These are phyloP conservation scores for Andrena minutula DNA, from an alignment of 2,888 invertebrate species.

Conservation along the genomic window DNA sequence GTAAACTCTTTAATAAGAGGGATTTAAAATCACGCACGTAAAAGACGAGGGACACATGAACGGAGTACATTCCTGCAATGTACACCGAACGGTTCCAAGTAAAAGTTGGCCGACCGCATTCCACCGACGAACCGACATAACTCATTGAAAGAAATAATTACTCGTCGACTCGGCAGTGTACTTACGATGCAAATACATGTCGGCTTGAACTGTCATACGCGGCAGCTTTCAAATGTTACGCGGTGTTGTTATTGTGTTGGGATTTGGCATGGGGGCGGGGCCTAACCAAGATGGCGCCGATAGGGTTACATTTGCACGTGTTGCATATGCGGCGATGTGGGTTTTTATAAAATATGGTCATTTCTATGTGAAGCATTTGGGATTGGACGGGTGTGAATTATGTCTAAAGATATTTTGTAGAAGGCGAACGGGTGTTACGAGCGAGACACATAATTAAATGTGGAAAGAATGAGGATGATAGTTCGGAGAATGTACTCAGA, in stretches of 20 bases:
- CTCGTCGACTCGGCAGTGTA: neutral
- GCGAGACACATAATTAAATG: no score
- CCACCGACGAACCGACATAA: conserved; percentile 7
- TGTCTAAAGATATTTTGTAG: no score
- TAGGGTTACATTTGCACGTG: no score
- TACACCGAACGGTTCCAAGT: neutral
- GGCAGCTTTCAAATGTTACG: conserved; percentile 98
- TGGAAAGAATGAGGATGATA: no score
- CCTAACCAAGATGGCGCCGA: no score
- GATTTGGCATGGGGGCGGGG: no score
- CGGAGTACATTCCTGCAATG: conserved; percentile 11
- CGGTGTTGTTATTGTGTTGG: conserved; percentile 94
- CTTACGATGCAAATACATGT: conserved; percentile 91
- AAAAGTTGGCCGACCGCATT: conserved; percentile 46
- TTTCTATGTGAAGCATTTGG: no score
- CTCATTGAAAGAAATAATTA: conserved; percentile 13
- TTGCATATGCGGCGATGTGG: no score
- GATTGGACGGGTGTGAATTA: no score
- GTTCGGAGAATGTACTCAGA: no score
- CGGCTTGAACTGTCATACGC: conserved; percentile 96
- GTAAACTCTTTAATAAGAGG: neutral
- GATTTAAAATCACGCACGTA: neutral
- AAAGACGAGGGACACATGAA: neutral
- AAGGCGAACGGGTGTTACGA: no score
- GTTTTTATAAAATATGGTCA: no score